phyloP scores from a whole-genome alignment of 2,797 vertebrate species.

The Cichlasoma orientale region DNA sequence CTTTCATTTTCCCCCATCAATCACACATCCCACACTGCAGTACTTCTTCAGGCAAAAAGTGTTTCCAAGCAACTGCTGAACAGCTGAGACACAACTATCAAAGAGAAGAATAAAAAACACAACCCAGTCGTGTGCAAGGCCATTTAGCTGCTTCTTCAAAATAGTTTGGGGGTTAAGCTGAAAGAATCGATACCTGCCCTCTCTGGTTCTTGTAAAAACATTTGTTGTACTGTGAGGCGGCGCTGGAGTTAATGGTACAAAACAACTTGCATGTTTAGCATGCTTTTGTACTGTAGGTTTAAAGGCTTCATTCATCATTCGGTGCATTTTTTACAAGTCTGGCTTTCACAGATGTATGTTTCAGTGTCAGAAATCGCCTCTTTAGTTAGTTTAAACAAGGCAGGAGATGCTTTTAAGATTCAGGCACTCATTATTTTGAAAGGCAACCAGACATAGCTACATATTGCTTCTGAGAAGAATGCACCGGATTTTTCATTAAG shows the following conservation, averaged over 20 bases:
- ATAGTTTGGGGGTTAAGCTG: conserved; percentile 45
- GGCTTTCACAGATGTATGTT: conserved; percentile 3
- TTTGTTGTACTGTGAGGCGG: conserved; percentile 35
- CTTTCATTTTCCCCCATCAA: conserved; percentile 51
- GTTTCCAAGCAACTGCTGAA: conserved; percentile 49
- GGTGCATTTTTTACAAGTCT: neutral
- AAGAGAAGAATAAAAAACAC: conserved; percentile 43
- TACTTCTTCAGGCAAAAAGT: conserved; percentile 30
- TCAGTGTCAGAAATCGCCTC: conserved; percentile 6
- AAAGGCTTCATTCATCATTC: conserved; percentile 30
- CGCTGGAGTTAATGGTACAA: conserved; percentile 35
- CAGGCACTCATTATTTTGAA: conserved; percentile 6
- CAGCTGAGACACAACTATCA: conserved; percentile 31
- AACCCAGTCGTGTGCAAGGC: conserved; percentile 14
- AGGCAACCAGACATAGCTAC: neutral
- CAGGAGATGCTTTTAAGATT: neutral
- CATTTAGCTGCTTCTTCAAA: conserved; percentile 36
- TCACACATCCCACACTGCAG: conserved; percentile 36
- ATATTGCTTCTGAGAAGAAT: conserved; percentile 6
- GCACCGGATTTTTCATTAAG: conserved; percentile 14
- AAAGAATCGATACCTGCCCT: conserved; percentile 51
- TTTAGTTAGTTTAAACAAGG: conserved; percentile 12
- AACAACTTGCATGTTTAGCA: conserved; percentile 27
- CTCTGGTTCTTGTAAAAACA: conserved; percentile 15
- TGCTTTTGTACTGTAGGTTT: conserved; percentile 7